Evolutionary conservation across 2,888 invertebrate genomes (phyloP).

Genomic region (Ligdia adustata): DNA sequence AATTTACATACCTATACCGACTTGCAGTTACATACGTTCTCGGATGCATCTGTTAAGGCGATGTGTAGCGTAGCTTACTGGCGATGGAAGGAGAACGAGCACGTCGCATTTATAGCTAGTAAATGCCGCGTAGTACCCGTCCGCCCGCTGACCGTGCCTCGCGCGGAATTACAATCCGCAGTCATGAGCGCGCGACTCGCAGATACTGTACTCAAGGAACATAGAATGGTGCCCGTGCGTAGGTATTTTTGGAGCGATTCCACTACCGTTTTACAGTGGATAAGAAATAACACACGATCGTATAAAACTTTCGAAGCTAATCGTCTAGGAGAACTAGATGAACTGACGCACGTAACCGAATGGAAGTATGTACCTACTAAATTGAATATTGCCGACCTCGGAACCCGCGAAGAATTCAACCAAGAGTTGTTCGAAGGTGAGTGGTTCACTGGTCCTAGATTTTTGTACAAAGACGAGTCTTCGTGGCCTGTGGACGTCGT

Average conservation of each 20-base stretch:
- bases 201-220: background rate
- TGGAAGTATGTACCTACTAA: background rate
- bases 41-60: conserved; percentile 16
- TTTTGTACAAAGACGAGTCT: background rate
- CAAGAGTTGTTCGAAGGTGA: background rate
- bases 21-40: conserved; percentile 19
- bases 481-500: background rate
- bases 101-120: background rate
- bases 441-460: background rate
- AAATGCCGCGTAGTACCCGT: background rate
- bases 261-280: background rate
- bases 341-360: background rate
- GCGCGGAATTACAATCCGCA: background rate
- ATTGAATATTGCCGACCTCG: background rate
- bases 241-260: background rate
- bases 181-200: background rate
- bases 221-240: background rate
- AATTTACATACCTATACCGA: no score
- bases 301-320: background rate
- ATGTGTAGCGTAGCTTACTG: conserved; percentile 24
- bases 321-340: background rate
- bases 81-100: conserved; percentile 3
- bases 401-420: background rate
- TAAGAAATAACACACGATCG: background rate
- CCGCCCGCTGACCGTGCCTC: background rate